Conservation (phyloP, 2,113 vertebrate species). For the Tupaia chinensis region DNA sequence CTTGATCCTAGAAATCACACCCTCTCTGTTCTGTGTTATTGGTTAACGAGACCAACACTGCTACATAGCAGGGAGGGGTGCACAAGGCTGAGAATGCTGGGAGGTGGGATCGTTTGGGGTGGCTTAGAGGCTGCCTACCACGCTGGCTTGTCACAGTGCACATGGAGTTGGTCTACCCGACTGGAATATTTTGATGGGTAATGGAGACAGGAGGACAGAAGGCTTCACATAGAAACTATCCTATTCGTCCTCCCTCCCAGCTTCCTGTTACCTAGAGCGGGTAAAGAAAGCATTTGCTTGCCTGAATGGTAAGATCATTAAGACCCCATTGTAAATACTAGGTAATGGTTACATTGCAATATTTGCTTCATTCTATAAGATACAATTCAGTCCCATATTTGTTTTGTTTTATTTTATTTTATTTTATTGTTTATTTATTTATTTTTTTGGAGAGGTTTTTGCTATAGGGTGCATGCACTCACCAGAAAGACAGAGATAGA, state of each 20-base stretch:
- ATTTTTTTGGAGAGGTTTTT: no score
- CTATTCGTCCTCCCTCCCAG: neutral
- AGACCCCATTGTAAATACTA: neutral
- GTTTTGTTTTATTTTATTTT: no score
- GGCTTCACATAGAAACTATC: neutral
- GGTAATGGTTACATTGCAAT: neutral
- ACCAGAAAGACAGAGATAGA: no score
- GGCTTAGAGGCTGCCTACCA: neutral
- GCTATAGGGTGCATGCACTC: no score
- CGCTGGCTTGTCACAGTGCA: neutral
- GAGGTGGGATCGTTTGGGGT: no score
- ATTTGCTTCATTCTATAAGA: neutral
- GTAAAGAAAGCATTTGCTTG: conserved; percentile 21
- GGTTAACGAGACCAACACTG: neutral
- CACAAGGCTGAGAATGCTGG: neutral
- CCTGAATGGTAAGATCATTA: neutral
- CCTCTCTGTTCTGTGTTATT: neutral
- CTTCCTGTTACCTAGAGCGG: neutral
- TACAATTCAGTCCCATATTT: neutral
- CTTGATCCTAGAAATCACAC: neutral
- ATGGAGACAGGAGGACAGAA: neutral
- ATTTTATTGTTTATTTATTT: no score
- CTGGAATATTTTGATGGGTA: neutral
- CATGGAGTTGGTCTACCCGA: neutral
- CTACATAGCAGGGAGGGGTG: neutral